A percentile compares a stretch with the other conserved stretches of the same genome.
These are phyloP conservation scores for Morus bassanus DNA, from an alignment of 2,797 vertebrate genomes.

Conservation along the genomic window DNA sequence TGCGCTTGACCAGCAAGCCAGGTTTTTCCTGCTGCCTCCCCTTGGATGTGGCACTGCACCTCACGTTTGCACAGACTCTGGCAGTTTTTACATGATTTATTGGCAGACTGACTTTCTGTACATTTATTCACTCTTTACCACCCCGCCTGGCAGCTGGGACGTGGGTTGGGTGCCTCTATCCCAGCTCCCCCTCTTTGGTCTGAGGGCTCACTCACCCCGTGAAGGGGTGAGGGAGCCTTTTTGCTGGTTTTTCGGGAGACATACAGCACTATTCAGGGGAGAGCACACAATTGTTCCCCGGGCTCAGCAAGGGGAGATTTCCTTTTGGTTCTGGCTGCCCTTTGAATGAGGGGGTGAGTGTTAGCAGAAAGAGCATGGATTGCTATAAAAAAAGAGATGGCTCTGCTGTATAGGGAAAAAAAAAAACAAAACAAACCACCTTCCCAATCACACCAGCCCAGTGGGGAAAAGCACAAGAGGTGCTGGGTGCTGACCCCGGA, in stretches of 20 bases:
- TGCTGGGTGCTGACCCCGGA: fast-evolving
- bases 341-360: background rate
- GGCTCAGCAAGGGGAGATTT: background rate
- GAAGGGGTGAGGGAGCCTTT: background rate
- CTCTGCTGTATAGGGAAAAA: background rate
- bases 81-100: background rate
- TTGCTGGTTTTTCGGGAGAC: background rate
- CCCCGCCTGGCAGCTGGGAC: background rate
- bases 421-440: no score
- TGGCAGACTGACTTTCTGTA: background rate
- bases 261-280: background rate
- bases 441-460: background rate
- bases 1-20: background rate
- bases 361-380: background rate
- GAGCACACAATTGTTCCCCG: background rate
- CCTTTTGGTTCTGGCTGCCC: background rate
- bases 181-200: background rate
- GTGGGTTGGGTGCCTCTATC: background rate
- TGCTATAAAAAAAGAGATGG: background rate
- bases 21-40: background rate
- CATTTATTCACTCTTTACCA: background rate
- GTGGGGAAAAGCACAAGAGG: background rate
- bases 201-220: background rate
- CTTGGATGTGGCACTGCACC: no score
- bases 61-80: fast-evolving